Base-by-base conservation (phyloP, 2,888 invertebrate species). In the Limnephilus rhombicus region DNA sequence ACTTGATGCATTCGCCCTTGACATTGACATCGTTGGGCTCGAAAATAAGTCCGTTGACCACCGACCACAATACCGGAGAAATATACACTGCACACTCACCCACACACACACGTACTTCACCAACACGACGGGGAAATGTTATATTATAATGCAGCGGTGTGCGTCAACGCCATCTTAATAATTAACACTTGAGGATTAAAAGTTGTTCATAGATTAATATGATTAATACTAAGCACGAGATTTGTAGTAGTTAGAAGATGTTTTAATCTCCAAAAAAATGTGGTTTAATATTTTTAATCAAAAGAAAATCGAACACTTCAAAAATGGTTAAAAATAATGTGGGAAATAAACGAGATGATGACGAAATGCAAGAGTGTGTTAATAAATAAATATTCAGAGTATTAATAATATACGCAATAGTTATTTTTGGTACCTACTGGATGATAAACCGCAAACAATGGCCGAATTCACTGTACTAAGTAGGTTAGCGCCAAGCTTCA, bases 1-100 rank as follows among this genome's bases (percentile, higher is more conserved):
- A 92, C 92, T 90, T 45, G 91, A 92, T 91, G 82, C 90, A 91
- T 90, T 91, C 87, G 92, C 92, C 92, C 92, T 92, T 92, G 92
- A 91, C 92, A 92, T 88, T 92, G 92, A 91, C 92, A 90, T 92
- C 91, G 90, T 82, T 68, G 86, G 82, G 31, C 91, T 87, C n/a
- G 29, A 80, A 80, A 37, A 89, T 89, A 68, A 89, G 88, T 89
- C 68, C 88, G 88, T 80, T 89, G 88, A 89, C 88, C 88, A 89
- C 37, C 53, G 68, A 37, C 88, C 85, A 85, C 85, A 85, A 34
- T 41, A 34, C 85, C 41, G 24, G 24, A 85, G 85, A 18, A 85
- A 41, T 4, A 41, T 82, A 82, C 31, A 82, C 82, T 31, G 29
- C 34, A 82, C 82, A 82, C 34, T 5, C 82, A 34, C 82, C 82